Conservation (phyloP, 2,113 vertebrate species). For the Ciconia maguari region DNA sequence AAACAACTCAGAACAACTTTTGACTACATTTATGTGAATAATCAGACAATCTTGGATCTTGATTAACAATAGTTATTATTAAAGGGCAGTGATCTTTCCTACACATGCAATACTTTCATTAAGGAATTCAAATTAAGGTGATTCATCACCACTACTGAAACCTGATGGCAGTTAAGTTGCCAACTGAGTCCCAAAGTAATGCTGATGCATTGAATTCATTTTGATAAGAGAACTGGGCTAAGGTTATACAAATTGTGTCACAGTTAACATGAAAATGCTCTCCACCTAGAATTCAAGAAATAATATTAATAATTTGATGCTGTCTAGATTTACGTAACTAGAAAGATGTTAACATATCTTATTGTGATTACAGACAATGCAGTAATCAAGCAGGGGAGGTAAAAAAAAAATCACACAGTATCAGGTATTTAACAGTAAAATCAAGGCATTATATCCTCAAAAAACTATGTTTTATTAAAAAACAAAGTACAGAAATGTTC, state of each 20-base stretch:
- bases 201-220: neutral
- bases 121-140: constrained; percentile 9
- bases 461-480: neutral
- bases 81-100: neutral
- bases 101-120: neutral
- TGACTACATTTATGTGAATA: neutral
- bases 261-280: neutral
- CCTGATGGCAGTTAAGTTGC: neutral
- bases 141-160: neutral
- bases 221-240: neutral
- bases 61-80: neutral
- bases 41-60: neutral
- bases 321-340: neutral
- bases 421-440: neutral
- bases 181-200: neutral
- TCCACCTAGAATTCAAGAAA: neutral
- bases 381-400: neutral
- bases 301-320: neutral
- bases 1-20: neutral
- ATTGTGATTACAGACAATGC: neutral
- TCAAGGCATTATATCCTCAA: neutral
- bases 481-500: neutral
- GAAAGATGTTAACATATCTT: neutral
- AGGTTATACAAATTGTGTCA: neutral
- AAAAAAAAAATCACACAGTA: neutral